Conservation (phyloP, 2,113 vertebrate species). For the Tinamus guttatus region DNA sequence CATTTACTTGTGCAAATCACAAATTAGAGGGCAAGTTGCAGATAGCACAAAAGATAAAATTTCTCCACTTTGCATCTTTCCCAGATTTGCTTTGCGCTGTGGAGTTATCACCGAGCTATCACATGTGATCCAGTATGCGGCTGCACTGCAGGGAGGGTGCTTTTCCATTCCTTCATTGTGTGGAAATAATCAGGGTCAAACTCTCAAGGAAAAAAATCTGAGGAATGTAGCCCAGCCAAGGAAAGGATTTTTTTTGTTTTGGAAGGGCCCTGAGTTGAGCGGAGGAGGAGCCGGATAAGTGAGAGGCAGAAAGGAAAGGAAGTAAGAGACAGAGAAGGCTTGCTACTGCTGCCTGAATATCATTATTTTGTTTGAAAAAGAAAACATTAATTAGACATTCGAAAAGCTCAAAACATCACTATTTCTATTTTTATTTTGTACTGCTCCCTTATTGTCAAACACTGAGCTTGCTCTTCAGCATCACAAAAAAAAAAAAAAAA, state of each 20-base stretch:
- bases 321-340: background rate
- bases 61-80: background rate
- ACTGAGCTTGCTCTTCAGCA: background rate
- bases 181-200: background rate
- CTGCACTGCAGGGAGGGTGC: background rate
- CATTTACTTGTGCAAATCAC: background rate
- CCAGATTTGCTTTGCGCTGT: background rate
- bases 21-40: accelerated
- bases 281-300: background rate
- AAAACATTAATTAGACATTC: background rate
- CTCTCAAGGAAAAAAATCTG: background rate
- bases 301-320: background rate
- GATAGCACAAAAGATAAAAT: background rate
- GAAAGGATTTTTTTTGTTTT: background rate
- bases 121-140: background rate
- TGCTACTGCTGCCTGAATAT: background rate
- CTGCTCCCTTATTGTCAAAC: background rate
- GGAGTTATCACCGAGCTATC: background rate
- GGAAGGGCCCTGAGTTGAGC: background rate
- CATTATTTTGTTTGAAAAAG: background rate
- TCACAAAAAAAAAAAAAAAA: background rate
- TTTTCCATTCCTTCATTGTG: background rate
- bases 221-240: slow-evolving; percentile 22
- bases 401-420: background rate
- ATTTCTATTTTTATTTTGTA: background rate